Conservation (phyloP, 2,113 vertebrate genomes). For the Calonectris borealis region DNA sequence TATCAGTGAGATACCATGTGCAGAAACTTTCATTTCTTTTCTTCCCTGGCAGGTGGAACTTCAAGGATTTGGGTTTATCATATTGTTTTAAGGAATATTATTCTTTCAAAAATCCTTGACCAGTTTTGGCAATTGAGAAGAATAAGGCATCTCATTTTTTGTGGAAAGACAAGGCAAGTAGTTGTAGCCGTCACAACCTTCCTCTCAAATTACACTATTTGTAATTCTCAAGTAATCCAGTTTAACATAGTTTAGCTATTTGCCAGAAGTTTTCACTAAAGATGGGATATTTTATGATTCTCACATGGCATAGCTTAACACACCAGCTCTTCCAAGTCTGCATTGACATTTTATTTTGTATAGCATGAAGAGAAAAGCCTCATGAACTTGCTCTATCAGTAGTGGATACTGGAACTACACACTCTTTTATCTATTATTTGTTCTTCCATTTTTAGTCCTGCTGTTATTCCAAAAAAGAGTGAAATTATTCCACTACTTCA, state of each 20-base stretch:
- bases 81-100: neutral
- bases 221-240: conserved; percentile 57
- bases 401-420: neutral
- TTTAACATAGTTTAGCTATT: conserved; percentile 18
- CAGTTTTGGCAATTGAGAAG: neutral
- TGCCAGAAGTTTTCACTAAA: conserved; percentile 45
- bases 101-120: neutral
- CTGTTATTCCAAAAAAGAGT: neutral
- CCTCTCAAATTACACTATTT: conserved; percentile 34
- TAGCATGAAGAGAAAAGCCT: conserved; percentile 51
- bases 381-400: conserved; percentile 9
- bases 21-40: neutral
- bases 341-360: conserved; percentile 3
- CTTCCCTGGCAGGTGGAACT: neutral
- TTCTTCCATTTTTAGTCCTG: conserved; percentile 56
- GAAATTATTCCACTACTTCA: neutral
- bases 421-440: conserved; percentile 54
- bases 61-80: neutral
- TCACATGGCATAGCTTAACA: conserved; percentile 34
- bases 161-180: conserved; percentile 26
- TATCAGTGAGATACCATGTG: neutral
- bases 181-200: conserved; percentile 37
- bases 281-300: conserved; percentile 34
- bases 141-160: conserved; percentile 4
- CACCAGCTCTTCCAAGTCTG: conserved; percentile 42